Base-by-base conservation (phyloP, 1,140 invertebrate species). In the Drosophila kepulauana region DNA sequence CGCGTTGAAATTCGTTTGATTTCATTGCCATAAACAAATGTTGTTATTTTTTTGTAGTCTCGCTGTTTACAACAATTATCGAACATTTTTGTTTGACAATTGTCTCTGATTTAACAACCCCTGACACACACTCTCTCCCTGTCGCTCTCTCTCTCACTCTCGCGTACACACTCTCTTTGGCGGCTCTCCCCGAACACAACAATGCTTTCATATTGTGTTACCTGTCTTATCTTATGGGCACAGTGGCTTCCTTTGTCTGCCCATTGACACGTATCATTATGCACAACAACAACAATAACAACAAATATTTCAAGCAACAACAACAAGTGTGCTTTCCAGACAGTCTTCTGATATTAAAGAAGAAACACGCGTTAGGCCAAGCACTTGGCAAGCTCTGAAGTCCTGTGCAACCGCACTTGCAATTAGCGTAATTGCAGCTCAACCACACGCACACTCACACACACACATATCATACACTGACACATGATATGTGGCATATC, bases 371-470 rank as follows among this genome's bases (percentile, higher is more conserved):
- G 11, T 43, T 13, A 45, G 25, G 35, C 7, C 10, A 30, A 46
- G 51, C 41, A 65, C 57, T 59, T 59, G 57, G 20, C 57, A 46
- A 3, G 1, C 20, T 41, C 41, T 74, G 15, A 62, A 49, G 66
- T 56, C 49, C 58, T 64, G 38, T 62, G 66, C 51, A 56, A 20
- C 64, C 16, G 33, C 33, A 68, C 72, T 61, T 56, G 73, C 70
- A 87, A 88, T 87, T 87, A 88, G 77, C 54, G 51, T 87, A 82
- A 88, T 87, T 87, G 77, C 76, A 62, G 49, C 66, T 51, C 28
- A 41, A 35, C 20, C 54, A 57, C 52, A 56, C 52, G 30, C 51
- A 54, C 51, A 54, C 28, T n/a, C 16, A 15, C 51, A 35, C 13
- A 20, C 16, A 1, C 1, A 16, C 1, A 20, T 2, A 20, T 20